Evolutionary conservation across 2,797 vertebrate species (phyloP), one percentile per base, ranked within the genome.

Genomic region (Botia kubotai): DNA sequence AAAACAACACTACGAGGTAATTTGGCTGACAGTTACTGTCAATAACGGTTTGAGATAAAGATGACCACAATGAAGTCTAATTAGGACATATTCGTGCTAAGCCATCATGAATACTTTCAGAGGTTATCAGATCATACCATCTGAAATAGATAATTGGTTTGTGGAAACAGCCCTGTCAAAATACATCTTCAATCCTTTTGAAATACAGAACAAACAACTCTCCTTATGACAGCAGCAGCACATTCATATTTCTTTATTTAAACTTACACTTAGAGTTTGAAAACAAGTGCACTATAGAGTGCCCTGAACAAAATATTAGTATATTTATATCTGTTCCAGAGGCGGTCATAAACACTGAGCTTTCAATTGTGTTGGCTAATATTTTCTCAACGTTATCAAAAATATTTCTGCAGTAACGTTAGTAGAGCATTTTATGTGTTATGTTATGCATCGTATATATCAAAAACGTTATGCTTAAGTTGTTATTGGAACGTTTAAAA

Each of bases 81-180:
- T 66, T 66, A 66, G 36, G 33, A 36, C 29, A 39, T 33, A 63
- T 66, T 66, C 17, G 33, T 66, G 29, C 63, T 66, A 14, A 17
- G 1, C 8, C 19, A 33, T 70, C 21, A 13, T 53, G 7, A 63
- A 65, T 43, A n/a, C 10, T 17, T 58, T 58, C 21, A 48, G 11
- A 10, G 13, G 29, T 55, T 72, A 36, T 66, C 77, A 80, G 33
- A 43, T 21, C 60, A 29, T 50, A 66, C 57, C 14, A 80, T 80
- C 60, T 19, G 16, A 52, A 74, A 80, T n/a, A 48, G 78, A 55
- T 80, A 74, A 80, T 36, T 67, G 62, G 50, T 74, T 74, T 73
- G 52, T 68, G 78, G 7, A 73, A 67, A 73, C 50, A 72, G 58
- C 23, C 46, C 68, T 79, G 67, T 60, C 76, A 71, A 10, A 70